Percentiles rank a stretch among this genome's conserved stretches.
phyloP scores from a whole-genome alignment of 2,888 invertebrate genomes.

The Anagyrus pseudococci region DNA sequence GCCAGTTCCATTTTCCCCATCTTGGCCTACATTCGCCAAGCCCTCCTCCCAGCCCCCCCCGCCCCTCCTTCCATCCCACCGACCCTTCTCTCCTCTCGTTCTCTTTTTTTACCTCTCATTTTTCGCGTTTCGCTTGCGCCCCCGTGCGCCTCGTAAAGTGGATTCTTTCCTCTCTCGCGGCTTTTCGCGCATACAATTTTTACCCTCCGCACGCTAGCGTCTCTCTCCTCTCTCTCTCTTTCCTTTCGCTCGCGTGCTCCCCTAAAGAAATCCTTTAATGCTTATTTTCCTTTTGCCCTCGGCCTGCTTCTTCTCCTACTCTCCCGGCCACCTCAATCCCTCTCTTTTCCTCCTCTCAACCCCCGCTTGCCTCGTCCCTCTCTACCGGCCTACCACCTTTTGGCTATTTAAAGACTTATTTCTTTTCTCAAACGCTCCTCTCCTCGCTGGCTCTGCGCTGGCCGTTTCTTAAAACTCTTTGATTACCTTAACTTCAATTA shows the following conservation, averaged over 20 bases:
- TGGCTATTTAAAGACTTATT: conserved; percentile 15
- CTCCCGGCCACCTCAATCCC: too few relatives aligned
- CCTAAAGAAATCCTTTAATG: conserved; percentile 21
- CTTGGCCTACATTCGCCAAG: conserved; percentile 31
- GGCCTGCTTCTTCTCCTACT: too few relatives aligned
- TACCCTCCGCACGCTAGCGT: conserved; percentile 18
- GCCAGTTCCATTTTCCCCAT: conserved; percentile 29
- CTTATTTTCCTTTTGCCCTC: conserved; percentile 4
- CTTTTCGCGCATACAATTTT: conserved; percentile 25
- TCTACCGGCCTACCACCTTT: conserved; percentile 9
- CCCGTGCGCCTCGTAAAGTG: conserved; percentile 34
- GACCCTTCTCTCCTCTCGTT: conserved; percentile 4
- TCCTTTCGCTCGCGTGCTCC: neutral
- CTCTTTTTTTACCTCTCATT: conserved; percentile 24
- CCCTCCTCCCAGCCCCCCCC: too few relatives aligned
- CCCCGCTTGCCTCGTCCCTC: too few relatives aligned
- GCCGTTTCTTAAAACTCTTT: conserved; percentile 8
- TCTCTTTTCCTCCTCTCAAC: too few relatives aligned
- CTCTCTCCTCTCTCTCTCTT: neutral
- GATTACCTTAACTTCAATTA: conserved; percentile 17
- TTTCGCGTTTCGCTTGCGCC: conserved; percentile 27
- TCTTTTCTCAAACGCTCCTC: conserved; percentile 8
- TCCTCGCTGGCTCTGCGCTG: too few relatives aligned
- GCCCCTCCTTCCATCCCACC: too few relatives aligned
- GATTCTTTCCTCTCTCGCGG: conserved; percentile 31